A percentile compares a stretch with the other conserved stretches of the same genome.
Evolutionary conservation across 2,888 invertebrate genomes (phyloP).

Genomic region (Bibio marci): DNA sequence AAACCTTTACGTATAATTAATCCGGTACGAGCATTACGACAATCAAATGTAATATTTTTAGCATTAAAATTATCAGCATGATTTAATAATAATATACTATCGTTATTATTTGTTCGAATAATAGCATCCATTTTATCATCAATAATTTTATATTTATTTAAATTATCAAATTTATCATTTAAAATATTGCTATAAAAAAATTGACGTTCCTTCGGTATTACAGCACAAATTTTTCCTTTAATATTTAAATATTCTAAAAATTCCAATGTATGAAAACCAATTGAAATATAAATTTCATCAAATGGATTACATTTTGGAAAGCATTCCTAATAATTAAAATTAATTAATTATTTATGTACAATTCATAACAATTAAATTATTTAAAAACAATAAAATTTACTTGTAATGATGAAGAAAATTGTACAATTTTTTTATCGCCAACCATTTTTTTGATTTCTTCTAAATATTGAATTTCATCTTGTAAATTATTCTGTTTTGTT

Average conservation of each 20-base stretch:
- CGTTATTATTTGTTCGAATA: constrained; percentile 30
- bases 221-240: constrained; percentile 26
- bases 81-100: constrained; percentile 33
- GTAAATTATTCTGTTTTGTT: constrained; percentile 27
- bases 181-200: not conserved
- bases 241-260: constrained; percentile 35
- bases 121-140: constrained; percentile 18
- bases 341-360: too few species aligned
- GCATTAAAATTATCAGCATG: constrained; percentile 33
- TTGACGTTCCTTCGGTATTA: too few species aligned
- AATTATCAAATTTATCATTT: not conserved
- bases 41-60: constrained; percentile 36
- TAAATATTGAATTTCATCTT: constrained; percentile 31
- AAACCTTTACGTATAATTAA: constrained; percentile 33
- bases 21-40: constrained; percentile 33
- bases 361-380: too few species aligned
- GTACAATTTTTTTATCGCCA: constrained; percentile 24
- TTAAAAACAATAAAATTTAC: too few species aligned
- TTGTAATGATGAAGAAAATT: constrained; percentile 26
- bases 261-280: constrained; percentile 32
- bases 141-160: constrained; percentile 3
- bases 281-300: constrained; percentile 34
- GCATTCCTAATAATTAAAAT: constrained; percentile 19
- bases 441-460: constrained; percentile 26
- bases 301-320: constrained; percentile 22